phyloP scores from a whole-genome alignment of 2,888 invertebrate genomes.

The Bruchidius siliquastri region DNA sequence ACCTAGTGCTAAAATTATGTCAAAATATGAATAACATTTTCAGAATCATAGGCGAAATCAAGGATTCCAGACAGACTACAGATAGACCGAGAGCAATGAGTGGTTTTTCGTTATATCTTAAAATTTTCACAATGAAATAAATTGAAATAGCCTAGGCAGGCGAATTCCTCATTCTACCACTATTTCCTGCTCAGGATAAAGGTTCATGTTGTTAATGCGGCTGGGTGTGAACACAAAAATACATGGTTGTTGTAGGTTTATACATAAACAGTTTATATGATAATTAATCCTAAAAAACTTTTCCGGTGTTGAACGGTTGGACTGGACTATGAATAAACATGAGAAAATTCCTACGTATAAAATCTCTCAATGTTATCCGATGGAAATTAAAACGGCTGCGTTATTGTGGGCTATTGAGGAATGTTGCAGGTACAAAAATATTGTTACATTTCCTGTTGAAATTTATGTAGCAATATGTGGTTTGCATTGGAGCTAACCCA shows the following conservation, averaged over 20 bases:
- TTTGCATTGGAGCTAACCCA: not conserved
- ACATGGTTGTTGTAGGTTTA: not conserved
- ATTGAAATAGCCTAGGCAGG: too few relatives aligned
- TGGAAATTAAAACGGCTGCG: not conserved
- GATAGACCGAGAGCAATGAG: too few relatives aligned
- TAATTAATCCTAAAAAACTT: not conserved
- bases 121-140: too few relatives aligned
- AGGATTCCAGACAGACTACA: too few relatives aligned
- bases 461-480: not conserved
- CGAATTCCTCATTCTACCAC: too few relatives aligned
- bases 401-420: not conserved
- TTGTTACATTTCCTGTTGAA: not conserved
- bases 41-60: too few relatives aligned
- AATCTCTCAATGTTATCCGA: not conserved
- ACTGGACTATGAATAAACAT: not conserved
- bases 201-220: too few relatives aligned
- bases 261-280: not conserved
- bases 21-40: too few relatives aligned
- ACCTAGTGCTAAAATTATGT: too few relatives aligned
- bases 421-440: not conserved
- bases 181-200: too few relatives aligned
- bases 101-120: too few relatives aligned
- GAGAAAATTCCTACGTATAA: not conserved
- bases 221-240: not conserved
- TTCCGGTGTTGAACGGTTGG: not conserved